These are phyloP conservation scores for Rotaria magnacalcarata DNA, from an alignment of 2,888 invertebrate species.

Conservation along the genomic window DNA sequence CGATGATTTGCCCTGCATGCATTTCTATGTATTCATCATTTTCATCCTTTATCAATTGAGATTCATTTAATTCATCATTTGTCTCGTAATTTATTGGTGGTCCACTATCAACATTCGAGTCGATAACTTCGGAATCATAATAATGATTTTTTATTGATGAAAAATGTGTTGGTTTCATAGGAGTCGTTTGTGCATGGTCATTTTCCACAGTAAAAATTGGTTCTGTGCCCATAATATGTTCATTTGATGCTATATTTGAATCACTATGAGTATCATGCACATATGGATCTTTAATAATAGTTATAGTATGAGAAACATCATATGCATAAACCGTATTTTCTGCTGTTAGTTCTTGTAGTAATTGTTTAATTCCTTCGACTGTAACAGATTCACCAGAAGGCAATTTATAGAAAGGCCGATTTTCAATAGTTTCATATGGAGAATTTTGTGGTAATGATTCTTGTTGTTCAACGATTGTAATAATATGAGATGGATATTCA, in stretches of 20 bases:
- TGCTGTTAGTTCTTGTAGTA: neutral
- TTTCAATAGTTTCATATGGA: conserved; percentile 38
- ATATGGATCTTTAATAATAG: conserved; percentile 36
- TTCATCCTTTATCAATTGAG: too few relatives aligned
- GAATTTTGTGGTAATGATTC: neutral
- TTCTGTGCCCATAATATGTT: neutral
- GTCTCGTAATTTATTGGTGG: too few relatives aligned
- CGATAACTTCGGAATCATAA: too few relatives aligned
- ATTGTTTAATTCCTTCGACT: conserved; percentile 22
- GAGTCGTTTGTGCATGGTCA: neutral
- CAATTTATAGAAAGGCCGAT: conserved; percentile 32
- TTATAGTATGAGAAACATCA: conserved; percentile 31
- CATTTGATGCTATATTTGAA: neutral
- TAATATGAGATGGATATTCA: conserved; percentile 15
- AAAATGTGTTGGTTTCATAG: neutral
- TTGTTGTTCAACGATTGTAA: too few relatives aligned
- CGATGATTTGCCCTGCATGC: too few relatives aligned
- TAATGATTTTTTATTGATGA: neutral
- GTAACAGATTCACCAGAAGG: conserved; percentile 10
- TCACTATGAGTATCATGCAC: conserved; percentile 30
- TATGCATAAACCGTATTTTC: conserved; percentile 36
- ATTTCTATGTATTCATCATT: too few relatives aligned
- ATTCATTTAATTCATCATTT: too few relatives aligned
- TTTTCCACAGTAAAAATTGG: neutral
- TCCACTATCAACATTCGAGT: too few relatives aligned